Evolutionary conservation across 2,888 invertebrate genomes (phyloP), one percentile per base, ranked within the genome.

Genomic region (Cryptus viduatorius): DNA sequence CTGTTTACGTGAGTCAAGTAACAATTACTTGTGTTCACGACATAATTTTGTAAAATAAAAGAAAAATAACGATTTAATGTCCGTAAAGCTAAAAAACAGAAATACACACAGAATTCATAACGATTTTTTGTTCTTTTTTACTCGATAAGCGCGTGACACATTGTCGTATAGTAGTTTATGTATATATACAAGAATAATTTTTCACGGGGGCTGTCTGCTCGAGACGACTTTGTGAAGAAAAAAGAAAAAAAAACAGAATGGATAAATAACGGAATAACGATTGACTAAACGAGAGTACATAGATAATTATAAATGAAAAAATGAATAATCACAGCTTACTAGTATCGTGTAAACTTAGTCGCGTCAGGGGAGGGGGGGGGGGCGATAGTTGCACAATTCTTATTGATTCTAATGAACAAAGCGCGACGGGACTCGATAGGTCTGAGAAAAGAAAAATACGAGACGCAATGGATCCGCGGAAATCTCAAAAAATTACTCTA

Each of bases 241-340:
- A 88, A 87, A 86, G 83, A 85, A 78, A 79, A 16, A 86, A 87
- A 88, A 88, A 87, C 85, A 86, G 87, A 88, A 87, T 86, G 83
- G 75, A 85, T 73, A 85, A 85, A 86, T 73, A 82, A 86, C 85
- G 83, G 64, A 86, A 78, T 82, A 69, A 82, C 76, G 71, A 71
- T 72, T 61, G 72, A 69, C 69, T 64, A 84, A 46, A 78, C 69
- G 67, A 72, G 71, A 81, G 79, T 76, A 79, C 61, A 76, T 73
- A 82, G 77, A 81, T 77, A 61, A 37, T 14, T 85, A 87, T 76
- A 82, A 89, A 86, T 88, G 87, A 83, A 88, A 89, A 86, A 86
- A 86, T 77, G 65, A 78, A 84, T 83, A 87, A 90, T 91, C 90
- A 91, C 89, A 91, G 91, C 87, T 90, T 89, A 89, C 86, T 86